Base-by-base conservation (phyloP, 1,140 invertebrate species). In the Akabosia matsudoensis region DNA sequence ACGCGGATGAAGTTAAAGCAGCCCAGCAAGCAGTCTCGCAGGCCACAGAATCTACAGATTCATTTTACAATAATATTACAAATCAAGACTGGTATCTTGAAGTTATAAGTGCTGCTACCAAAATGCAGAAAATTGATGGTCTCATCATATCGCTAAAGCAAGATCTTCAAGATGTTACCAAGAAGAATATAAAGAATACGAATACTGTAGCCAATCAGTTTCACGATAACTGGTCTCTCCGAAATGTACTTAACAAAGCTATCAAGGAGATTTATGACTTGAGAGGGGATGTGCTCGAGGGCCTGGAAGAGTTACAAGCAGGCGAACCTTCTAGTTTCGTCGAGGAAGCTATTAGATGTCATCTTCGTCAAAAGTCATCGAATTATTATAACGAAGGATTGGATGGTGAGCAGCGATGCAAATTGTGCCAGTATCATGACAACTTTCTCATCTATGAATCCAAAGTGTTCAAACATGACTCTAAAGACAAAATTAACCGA, bases 331-430 rank as follows among this genome's bases (percentile, higher is more conserved):
- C 82, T 56, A 79, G 84, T 13, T 84, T 91, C 26, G 86, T 92
- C 22, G 83, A 86, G 67, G 78, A 81, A 73, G 89, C 91, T 1
- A 88, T 89, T 28, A 85, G 88, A 70, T 93, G 92, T 81, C 92
- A 92, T 84, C 85, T 93, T 51, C 83, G 89, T 64, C 87, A 85
- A 16, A 75, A 76, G 61, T 51, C 75, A 31, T 33, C 26, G 2
- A 51, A 30, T 13, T 80, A 78, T 18, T 81, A 80, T 52, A 83
- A 78, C 54, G 33, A 26, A 2, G 79, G 74, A 51, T 7, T 30
- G 26, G 73, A 80, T 64, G 76, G 26, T 26, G 78, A 76, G 31
- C 81, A 77, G 26, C 84, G 83, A 70, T 89, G 88, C 82, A 74
- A 80, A 0, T 70, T 88, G 0, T 91, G 90, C 80, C 79, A 82